phyloP scores from a whole-genome alignment of 2,888 invertebrate genomes.

The Ochlodes sylvanus region DNA sequence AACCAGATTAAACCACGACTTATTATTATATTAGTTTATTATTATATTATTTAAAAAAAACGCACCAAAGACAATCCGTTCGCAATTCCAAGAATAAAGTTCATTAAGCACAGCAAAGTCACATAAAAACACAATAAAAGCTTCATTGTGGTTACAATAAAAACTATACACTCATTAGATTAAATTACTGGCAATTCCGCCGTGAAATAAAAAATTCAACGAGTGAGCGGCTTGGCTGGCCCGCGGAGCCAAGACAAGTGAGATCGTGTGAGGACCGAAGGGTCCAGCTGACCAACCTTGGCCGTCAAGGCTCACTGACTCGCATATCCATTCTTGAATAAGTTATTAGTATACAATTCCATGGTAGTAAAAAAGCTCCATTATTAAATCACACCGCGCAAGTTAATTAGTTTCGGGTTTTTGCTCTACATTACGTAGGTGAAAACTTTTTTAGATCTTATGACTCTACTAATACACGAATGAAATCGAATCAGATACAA shows the following conservation, averaged over 20 bases:
- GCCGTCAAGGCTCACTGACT: constrained; percentile 68
- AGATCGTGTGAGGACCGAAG: constrained; percentile 43
- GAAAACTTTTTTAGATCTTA: no score
- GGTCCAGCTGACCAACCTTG: constrained; percentile 68
- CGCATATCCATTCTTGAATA: constrained; percentile 47
- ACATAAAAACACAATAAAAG: constrained; percentile 55
- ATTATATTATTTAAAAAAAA: constrained; percentile 33
- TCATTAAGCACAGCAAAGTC: constrained; percentile 59
- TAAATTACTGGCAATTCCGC: constrained; percentile 25
- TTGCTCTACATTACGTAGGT: background rate
- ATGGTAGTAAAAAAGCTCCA: constrained; percentile 14
- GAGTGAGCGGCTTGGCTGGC: constrained; percentile 42
- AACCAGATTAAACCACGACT: no score
- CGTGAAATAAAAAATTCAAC: constrained; percentile 36
- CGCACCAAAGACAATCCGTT: constrained; percentile 67
- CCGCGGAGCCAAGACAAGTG: constrained; percentile 43
- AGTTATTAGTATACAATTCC: constrained; percentile 20
- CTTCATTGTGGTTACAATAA: constrained; percentile 49
- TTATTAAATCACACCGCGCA: constrained; percentile 4
- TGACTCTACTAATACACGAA: no score
- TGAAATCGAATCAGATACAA: no score
- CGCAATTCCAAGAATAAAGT: constrained; percentile 60
- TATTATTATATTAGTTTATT: no score
- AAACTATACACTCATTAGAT: constrained; percentile 38
- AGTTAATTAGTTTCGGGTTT: background rate